These are phyloP conservation scores for Adineta ricciae DNA, from an alignment of 2,888 invertebrate species.

Conservation along the genomic window DNA sequence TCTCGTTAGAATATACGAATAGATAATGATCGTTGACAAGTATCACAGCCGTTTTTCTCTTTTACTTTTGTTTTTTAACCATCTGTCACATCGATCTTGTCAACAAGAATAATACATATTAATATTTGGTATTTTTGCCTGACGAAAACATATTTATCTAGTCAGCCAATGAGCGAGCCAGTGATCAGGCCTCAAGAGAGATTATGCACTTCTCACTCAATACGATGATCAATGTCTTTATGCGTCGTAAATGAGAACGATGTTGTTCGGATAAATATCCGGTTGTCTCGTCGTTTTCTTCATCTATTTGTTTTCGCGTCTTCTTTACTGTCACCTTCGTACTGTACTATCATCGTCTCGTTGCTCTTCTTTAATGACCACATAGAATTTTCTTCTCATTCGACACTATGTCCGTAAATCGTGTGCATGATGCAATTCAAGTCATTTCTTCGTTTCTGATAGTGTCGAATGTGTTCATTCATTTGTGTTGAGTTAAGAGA, in stretches of 20 bases:
- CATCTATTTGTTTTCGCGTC: background rate
- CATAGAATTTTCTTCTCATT: background rate
- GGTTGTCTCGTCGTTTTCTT: background rate
- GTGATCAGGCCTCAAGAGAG: background rate
- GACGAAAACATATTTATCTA: background rate
- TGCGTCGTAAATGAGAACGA: background rate
- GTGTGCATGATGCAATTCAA: background rate
- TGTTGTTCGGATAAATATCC: background rate
- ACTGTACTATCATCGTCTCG: background rate
- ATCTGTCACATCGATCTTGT: background rate
- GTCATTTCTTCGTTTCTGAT: background rate
- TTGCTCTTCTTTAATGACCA: background rate
- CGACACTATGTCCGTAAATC: background rate
- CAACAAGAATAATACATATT: background rate
- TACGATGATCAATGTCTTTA: background rate
- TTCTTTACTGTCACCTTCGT: background rate
- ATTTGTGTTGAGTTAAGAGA: background rate
- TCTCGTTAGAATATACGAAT: background rate
- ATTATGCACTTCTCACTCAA: background rate
- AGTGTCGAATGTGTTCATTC: background rate
- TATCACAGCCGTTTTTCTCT: background rate
- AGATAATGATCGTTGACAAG: background rate
- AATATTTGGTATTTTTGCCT: background rate
- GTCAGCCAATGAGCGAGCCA: background rate
- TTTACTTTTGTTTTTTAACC: background rate